phyloP scores from a whole-genome alignment of 2,797 vertebrate species.

The Lithobates sylvaticus region DNA sequence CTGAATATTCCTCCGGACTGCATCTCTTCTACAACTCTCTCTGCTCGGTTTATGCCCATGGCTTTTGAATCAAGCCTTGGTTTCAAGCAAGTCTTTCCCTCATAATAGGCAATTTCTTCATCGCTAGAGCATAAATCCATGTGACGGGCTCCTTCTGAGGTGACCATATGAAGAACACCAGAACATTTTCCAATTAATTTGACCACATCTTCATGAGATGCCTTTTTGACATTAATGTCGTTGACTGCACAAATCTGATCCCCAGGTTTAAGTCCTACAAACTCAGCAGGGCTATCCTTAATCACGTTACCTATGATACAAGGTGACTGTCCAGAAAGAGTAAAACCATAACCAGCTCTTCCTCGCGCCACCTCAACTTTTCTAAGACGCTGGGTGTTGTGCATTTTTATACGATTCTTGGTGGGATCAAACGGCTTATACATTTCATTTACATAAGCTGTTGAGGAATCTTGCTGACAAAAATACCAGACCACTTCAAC shows the following conservation, averaged over 20 bases:
- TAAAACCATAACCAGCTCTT: conserved; percentile 93
- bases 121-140: conserved; percentile 93
- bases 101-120: conserved; percentile 86
- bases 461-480: conserved; percentile 36
- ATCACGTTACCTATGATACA: conserved; percentile 92
- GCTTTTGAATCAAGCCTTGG: conserved; percentile 90
- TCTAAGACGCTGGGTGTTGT: conserved; percentile 76
- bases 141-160: conserved; percentile 82
- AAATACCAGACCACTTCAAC: conserved; percentile 6
- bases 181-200: conserved; percentile 95
- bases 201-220: conserved; percentile 96
- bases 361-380: conserved; percentile 93
- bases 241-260: conserved; percentile 93
- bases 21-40: conserved; percentile 94
- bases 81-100: conserved; percentile 84
- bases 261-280: conserved; percentile 90
- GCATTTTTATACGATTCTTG: conserved; percentile 80
- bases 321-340: conserved; percentile 92
- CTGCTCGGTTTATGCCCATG: conserved; percentile 93
- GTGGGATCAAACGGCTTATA: conserved; percentile 81
- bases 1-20: conserved; percentile 95
- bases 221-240: conserved; percentile 92
- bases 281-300: conserved; percentile 93
- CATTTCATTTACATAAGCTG: conserved; percentile 76
- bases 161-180: conserved; percentile 89